phyloP scores from a whole-genome alignment of 1,140 invertebrate species.

The Acromyrmex echinatior region DNA sequence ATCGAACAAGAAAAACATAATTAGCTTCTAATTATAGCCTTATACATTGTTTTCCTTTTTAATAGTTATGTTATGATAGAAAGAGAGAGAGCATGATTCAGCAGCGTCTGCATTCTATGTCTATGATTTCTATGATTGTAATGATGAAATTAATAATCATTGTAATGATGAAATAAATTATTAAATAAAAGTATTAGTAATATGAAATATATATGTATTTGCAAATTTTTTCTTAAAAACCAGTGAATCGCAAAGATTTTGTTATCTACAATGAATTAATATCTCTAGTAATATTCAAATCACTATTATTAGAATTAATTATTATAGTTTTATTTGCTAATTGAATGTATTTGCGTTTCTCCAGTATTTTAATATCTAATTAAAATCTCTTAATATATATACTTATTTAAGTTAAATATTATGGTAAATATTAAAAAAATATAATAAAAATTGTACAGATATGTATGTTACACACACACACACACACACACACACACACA shows the following conservation, averaged over 20 bases:
- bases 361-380: too few relatives aligned
- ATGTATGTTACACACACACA: not conserved
- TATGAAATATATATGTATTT: constrained; percentile 75
- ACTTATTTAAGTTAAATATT: not conserved
- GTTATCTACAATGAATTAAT: constrained; percentile 76
- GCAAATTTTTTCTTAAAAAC: constrained; percentile 62
- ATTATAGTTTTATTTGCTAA: not conserved
- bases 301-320: not conserved
- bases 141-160: too few relatives aligned
- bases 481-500: too few relatives aligned
- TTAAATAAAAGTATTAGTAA: constrained; percentile 67
- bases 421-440: not conserved
- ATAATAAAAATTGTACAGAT: not conserved
- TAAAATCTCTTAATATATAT: not conserved
- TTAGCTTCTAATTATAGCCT: constrained; percentile 32
- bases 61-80: constrained; percentile 16
- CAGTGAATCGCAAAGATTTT: constrained; percentile 67
- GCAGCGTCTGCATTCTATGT: constrained; percentile 41
- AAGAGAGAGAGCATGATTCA: constrained; percentile 53
- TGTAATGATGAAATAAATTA: too few relatives aligned
- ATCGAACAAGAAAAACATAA: constrained; percentile 43
- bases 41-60: constrained; percentile 12
- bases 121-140: constrained; percentile 54
- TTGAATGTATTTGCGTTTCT: not conserved
- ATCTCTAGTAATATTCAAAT: constrained; percentile 75